Evolutionary conservation across 2,113 vertebrate species (phyloP).

Genomic region (Aphyosemion australe): DNA sequence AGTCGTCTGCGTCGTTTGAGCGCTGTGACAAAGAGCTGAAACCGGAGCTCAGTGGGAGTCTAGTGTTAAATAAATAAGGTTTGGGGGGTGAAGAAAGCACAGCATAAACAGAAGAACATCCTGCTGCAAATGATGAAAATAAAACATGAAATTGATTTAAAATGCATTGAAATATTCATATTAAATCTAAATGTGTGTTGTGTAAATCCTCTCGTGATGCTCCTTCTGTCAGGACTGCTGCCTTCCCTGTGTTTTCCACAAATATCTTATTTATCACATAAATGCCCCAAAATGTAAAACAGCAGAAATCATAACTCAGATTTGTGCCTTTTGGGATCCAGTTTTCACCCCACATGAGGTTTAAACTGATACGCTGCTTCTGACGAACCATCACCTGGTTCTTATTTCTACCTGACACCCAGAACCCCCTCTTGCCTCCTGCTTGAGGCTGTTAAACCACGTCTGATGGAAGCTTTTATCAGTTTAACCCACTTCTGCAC

Average conservation of each 20-base stretch:
- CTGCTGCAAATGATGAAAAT: background rate
- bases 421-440: background rate
- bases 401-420: background rate
- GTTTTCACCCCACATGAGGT: conserved; percentile 2
- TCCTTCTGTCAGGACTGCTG: conserved; percentile 36
- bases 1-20: background rate
- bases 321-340: conserved; percentile 6
- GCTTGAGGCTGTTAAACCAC: background rate
- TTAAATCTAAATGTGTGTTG: background rate
- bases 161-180: background rate
- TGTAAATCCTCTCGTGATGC: background rate
- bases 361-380: conserved; percentile 23
- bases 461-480: conserved; percentile 4
- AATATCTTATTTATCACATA: conserved; percentile 1
- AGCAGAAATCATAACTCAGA: conserved; percentile 15
- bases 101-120: background rate
- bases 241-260: conserved; percentile 32
- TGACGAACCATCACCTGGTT: background rate
- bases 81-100: background rate
- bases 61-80: background rate
- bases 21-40: background rate
- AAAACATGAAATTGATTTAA: background rate
- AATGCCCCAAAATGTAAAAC: background rate
- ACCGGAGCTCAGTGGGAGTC: background rate
- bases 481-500: conserved; percentile 15